Evolutionary conservation across 2,797 vertebrate species (phyloP).

Genomic region (Lerista edwardsae): DNA sequence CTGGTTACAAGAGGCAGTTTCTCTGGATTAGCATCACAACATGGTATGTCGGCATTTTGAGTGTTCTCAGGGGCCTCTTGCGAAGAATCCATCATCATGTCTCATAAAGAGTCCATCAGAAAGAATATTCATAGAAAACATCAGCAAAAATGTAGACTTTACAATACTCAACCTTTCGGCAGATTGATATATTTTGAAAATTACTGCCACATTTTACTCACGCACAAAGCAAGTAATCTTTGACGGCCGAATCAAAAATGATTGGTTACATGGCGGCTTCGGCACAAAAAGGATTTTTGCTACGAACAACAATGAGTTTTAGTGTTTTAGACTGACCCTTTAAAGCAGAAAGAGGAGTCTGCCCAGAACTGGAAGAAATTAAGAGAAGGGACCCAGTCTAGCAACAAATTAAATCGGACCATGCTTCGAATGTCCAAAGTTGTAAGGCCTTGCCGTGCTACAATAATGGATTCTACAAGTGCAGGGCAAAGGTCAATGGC

Average conservation of each 20-base stretch:
- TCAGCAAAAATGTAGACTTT: constrained; percentile 10
- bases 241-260: constrained; percentile 8
- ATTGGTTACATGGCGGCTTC: constrained; percentile 1
- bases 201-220: constrained; percentile 40
- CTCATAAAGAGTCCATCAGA: constrained; percentile 12
- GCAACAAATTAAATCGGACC: neutral
- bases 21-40: constrained; percentile 6
- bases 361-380: neutral
- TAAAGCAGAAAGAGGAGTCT: neutral
- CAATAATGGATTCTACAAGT: constrained; percentile 14
- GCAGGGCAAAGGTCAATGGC: neutral
- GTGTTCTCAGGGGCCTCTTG: neutral
- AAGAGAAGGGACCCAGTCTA: neutral
- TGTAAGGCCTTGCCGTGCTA: neutral
- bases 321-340: constrained; percentile 30
- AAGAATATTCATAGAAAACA: neutral
- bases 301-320: constrained; percentile 18
- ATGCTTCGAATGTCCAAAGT: neutral
- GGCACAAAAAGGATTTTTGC: constrained; percentile 49
- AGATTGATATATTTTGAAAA: constrained; percentile 48
- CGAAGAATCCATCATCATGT: neutral
- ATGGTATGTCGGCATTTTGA: neutral
- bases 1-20: constrained; percentile 25
- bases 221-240: constrained; percentile 30
- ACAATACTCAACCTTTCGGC: constrained; percentile 30